Evolutionary conservation across 2,797 vertebrate genomes (phyloP).

Genomic region (Remorina albescens): DNA sequence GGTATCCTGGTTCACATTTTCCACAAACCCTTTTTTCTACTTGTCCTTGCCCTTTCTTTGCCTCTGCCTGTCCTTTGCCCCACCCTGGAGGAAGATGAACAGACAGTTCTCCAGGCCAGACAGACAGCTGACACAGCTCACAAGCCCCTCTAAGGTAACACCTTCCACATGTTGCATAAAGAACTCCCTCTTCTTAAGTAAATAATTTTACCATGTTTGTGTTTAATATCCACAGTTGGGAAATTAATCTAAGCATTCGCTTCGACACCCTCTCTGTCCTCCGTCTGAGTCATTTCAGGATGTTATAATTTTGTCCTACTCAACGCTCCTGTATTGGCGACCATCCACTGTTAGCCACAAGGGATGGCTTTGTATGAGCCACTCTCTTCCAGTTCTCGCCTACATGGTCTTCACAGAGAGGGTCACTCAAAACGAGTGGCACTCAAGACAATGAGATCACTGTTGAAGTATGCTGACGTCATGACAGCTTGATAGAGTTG

Average conservation of each 20-base stretch:
- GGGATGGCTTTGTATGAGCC: constrained; percentile 66
- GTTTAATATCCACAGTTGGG: constrained; percentile 55
- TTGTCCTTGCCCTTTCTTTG: constrained; percentile 41
- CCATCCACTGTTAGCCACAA: constrained; percentile 60
- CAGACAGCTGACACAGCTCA: constrained; percentile 62
- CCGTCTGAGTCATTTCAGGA: constrained; percentile 61
- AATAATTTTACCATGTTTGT: constrained; percentile 66
- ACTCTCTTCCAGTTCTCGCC: constrained; percentile 69
- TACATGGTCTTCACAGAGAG: constrained; percentile 70
- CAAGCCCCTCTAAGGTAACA: constrained; percentile 62
- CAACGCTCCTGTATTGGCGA: constrained; percentile 66
- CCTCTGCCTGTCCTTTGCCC: constrained; percentile 58
- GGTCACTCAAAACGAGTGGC: constrained; percentile 70
- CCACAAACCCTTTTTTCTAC: constrained; percentile 42
- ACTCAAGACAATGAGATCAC: constrained; percentile 81
- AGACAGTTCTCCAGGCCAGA: constrained; percentile 62
- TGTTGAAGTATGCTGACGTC: constrained; percentile 76
- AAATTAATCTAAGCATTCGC: constrained; percentile 48
- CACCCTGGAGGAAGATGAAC: constrained; percentile 64
- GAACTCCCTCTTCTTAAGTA: constrained; percentile 56
- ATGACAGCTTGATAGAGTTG: constrained; percentile 59
- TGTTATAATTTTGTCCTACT: constrained; percentile 57
- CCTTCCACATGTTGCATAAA: constrained; percentile 68
- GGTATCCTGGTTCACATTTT: constrained; percentile 44
- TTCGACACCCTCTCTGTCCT: constrained; percentile 47